Percentiles rank a stretch among this genome's conserved stretches.
These are phyloP conservation scores for Thera britannica DNA, from an alignment of 2,888 invertebrate species.

Conservation along the genomic window DNA sequence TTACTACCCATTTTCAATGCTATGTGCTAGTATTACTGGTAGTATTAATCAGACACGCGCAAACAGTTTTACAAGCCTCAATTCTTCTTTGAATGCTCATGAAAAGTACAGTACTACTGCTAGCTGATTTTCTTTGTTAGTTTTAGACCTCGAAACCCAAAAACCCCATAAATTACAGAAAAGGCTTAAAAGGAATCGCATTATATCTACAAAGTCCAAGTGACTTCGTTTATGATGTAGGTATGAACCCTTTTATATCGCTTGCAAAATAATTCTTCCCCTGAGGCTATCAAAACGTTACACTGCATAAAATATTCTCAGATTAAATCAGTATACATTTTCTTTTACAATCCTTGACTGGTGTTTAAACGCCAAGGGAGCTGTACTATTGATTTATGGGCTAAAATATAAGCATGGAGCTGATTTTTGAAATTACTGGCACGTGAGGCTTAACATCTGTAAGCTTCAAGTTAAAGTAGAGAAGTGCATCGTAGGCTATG, in stretches of 20 bases:
- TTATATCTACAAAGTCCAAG: slow-evolving; percentile 2
- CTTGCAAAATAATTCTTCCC: slow-evolving; percentile 21
- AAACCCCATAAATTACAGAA: background rate
- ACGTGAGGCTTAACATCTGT: no score
- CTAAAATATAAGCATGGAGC: background rate
- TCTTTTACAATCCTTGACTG: slow-evolving; percentile 8
- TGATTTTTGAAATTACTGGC: background rate
- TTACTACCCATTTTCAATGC: slow-evolving; percentile 6
- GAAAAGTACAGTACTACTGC: no score
- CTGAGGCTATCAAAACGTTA: slow-evolving; percentile 14
- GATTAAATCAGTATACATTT: slow-evolving; percentile 22
- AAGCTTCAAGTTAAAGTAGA: no score
- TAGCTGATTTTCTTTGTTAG: no score
- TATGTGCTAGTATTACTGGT: background rate
- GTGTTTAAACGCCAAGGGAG: slow-evolving; percentile 3
- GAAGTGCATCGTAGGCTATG: no score
- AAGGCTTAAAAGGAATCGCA: background rate
- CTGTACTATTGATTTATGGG: slow-evolving; percentile 6
- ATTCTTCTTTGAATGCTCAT: no score
- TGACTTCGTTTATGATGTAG: slow-evolving; percentile 9
- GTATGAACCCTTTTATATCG: slow-evolving; percentile 23
- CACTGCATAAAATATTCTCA: slow-evolving; percentile 22
- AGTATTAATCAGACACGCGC: background rate
- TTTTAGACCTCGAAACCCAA: background rate
- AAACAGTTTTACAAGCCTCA: no score